Base-by-base conservation (phyloP, 2,797 vertebrate species). In the Arremon aurantiirostris region DNA sequence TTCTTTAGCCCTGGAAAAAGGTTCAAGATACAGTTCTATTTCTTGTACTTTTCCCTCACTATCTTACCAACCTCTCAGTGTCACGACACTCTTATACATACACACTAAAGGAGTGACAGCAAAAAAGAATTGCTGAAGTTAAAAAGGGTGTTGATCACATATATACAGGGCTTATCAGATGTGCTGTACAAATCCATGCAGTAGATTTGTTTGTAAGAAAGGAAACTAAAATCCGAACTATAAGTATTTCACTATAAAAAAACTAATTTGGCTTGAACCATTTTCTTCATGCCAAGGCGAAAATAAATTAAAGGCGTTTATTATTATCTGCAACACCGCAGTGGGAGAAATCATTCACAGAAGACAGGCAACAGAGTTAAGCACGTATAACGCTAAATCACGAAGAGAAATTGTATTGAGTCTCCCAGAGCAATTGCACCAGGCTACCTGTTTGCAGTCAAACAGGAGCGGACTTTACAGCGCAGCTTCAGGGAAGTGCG, bases 31-130 rank as follows among this genome's bases (percentile, higher is more conserved):
- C 24, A 50, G 42, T 23, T 35, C 10, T 63, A 2, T 12, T 47
- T 53, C 34, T 53, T 39, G 22, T 9, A 16, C 21, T 77, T 65
- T 52, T 18, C 23, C 27, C 35, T 86, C 15, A 6, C 11, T 19
- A 34, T 18, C 28, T 79, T 12, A 39, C 8, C 21, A 8, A 14
- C 3, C 12, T 18, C 18, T 18, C 14, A 30, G 9, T 12, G 8
- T 44, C 26, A 23, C 0, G 0, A 39, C 0, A 24, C 6, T 27
- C 28, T 30, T 44, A 14, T 0, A 26, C 4, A 1, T 1, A 32
- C 2, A 6, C 2, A 1, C 23, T 39, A 11, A 21, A 52, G 14
- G 30, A 68, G 21, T 5, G 19, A n/a, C 68, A 79, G 44, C 9
- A 30, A 5, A 57, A 52, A 70, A 1, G 14, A 72, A 5, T 14